Conservation (phyloP, 2,888 invertebrate species). For the Lithodes maja region DNA sequence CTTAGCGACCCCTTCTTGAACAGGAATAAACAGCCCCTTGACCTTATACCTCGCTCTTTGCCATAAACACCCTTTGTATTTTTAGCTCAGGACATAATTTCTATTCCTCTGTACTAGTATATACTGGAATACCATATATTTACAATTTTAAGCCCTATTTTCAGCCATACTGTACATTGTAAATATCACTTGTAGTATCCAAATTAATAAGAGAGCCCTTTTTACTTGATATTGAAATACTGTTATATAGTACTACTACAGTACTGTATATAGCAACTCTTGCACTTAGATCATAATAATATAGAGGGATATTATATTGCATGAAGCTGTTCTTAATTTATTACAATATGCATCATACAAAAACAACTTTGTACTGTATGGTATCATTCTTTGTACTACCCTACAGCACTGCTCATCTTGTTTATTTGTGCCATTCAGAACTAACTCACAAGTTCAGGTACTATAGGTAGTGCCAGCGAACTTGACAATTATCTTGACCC, state of each 20-base stretch:
- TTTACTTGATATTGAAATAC: too few relatives aligned
- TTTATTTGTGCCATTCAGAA: background rate
- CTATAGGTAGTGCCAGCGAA: too few relatives aligned
- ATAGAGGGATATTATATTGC: conserved; percentile 18
- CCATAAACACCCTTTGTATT: conserved; percentile 62
- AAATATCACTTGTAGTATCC: too few relatives aligned
- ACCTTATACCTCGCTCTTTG: conserved; percentile 56
- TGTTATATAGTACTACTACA: too few relatives aligned
- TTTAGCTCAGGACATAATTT: conserved; percentile 53
- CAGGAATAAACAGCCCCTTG: conserved; percentile 60
- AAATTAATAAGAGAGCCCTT: too few relatives aligned
- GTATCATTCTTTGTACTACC: conserved; percentile 42
- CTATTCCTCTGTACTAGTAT: conserved; percentile 59
- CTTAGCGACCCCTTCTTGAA: conserved; percentile 61
- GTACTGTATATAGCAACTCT: too few relatives aligned
- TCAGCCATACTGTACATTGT: too few relatives aligned
- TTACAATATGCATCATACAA: conserved; percentile 51
- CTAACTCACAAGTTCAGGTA: too few relatives aligned
- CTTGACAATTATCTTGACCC: too few relatives aligned
- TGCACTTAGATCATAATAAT: background rate
- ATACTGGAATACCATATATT: too few relatives aligned
- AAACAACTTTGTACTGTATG: conserved; percentile 28
- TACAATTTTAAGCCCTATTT: too few relatives aligned
- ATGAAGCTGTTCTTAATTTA: conserved; percentile 16
- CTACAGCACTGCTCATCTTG: conserved; percentile 51